Percentiles rank a stretch among this genome's conserved stretches.
Evolutionary conservation across 2,113 vertebrate genomes (phyloP).

Genomic region (Polypterus bichir): DNA sequence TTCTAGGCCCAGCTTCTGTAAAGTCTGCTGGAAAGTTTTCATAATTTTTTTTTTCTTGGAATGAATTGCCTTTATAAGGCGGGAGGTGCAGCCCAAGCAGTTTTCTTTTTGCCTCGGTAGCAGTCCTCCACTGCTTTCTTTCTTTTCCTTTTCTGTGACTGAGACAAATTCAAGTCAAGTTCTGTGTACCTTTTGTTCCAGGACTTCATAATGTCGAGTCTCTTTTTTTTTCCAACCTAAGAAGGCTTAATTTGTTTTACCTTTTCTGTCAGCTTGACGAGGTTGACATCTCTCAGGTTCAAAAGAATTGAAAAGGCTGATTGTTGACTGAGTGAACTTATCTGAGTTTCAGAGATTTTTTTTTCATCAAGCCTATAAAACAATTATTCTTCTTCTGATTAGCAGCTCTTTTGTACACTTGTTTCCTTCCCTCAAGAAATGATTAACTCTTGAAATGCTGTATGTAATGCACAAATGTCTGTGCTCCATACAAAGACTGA

Average conservation of each 20-base stretch:
- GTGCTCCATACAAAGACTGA: no score
- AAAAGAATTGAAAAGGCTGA: not conserved
- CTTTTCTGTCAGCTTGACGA: not conserved
- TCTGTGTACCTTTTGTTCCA: not conserved
- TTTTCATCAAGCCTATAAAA: not conserved
- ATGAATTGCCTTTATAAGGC: not conserved
- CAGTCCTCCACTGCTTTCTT: constrained; percentile 18
- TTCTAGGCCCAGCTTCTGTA: no score
- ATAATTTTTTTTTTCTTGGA: not conserved
- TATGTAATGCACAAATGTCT: no score
- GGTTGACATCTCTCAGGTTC: not conserved
- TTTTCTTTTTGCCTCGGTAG: constrained; percentile 9
- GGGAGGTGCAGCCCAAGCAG: constrained; percentile 4
- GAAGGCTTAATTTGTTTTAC: constrained; percentile 1
- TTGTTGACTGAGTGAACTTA: not conserved
- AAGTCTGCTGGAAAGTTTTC: no score
- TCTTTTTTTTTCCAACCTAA: not conserved
- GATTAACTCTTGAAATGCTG: not conserved
- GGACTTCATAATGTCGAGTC: not conserved
- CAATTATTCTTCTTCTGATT: not conserved
- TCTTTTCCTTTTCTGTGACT: constrained; percentile 1
- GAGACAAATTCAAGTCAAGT: not conserved
- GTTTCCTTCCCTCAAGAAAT: not conserved
- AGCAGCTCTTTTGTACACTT: not conserved
- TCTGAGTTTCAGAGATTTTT: not conserved